Evolutionary conservation across 2,113 vertebrate species (phyloP).

Genomic region (Cryptomyrus ogoouensis): DNA sequence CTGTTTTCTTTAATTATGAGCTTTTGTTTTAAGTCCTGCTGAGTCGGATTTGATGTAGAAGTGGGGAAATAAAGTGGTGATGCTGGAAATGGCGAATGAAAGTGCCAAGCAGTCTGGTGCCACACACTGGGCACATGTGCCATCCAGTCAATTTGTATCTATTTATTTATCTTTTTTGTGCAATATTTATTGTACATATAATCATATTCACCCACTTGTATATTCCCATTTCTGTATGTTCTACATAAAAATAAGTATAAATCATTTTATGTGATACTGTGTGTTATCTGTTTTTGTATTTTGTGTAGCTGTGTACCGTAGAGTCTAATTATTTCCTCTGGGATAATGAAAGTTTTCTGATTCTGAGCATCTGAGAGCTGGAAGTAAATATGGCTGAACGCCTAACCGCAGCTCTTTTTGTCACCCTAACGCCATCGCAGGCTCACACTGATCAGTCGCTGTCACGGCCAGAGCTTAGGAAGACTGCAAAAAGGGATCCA

Average conservation of each 20-base stretch:
- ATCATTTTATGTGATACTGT: not conserved
- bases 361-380: not conserved
- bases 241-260: not conserved
- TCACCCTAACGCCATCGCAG: not conserved
- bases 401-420: not conserved
- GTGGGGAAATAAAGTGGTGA: not conserved
- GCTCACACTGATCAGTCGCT: not conserved
- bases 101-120: not conserved
- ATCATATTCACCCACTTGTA: not conserved
- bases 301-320: not conserved
- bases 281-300: not conserved
- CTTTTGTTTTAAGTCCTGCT: not conserved
- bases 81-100: not conserved
- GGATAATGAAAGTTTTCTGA: not conserved
- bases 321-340: not conserved
- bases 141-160: not conserved
- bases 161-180: not conserved
- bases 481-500: not conserved
- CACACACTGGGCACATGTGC: no score
- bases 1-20: slow-evolving; percentile 11
- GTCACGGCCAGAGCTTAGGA: not conserved
- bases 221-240: not conserved
- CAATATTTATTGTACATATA: not conserved
- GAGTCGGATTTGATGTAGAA: slow-evolving; percentile 3
- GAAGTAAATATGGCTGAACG: not conserved